Evolutionary conservation across 2,797 vertebrate species (phyloP).

Genomic region (Neoniphon sammara): DNA sequence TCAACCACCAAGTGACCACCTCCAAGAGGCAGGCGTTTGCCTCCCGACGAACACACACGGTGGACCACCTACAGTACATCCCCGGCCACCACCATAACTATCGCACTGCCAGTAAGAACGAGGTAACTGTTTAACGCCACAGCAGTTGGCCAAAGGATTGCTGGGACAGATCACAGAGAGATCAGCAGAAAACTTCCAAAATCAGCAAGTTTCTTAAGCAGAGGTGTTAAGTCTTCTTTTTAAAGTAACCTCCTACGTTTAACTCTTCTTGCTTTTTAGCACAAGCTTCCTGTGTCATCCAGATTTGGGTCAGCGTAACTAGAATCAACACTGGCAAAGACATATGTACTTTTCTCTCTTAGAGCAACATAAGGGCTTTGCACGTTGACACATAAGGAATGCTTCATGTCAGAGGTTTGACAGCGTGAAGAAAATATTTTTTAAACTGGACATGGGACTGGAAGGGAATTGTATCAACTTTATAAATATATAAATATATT

Average conservation of each 20-base stretch:
- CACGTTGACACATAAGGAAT: conserved; percentile 67
- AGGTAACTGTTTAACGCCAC: conserved; percentile 94
- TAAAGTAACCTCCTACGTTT: conserved; percentile 56
- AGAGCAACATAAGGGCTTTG: conserved; percentile 83
- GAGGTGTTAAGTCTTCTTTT: conserved; percentile 46
- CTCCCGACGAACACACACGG: conserved; percentile 94
- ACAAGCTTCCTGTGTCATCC: conserved; percentile 74
- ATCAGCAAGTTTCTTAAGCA: conserved; percentile 38
- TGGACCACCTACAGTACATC: conserved; percentile 96
- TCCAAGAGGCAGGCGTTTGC: conserved; percentile 97
- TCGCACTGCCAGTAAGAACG: conserved; percentile 96
- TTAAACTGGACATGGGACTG: conserved; percentile 64
- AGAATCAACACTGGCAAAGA: conserved; percentile 62
- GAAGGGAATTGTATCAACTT: conserved; percentile 73
- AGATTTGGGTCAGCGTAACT: conserved; percentile 60
- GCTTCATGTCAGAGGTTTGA: conserved; percentile 59
- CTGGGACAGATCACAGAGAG: conserved; percentile 18
- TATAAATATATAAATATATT: conserved; percentile 80
- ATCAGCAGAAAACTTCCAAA: conserved; percentile 21
- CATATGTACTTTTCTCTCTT: conserved; percentile 62
- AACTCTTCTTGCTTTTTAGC: conserved; percentile 75
- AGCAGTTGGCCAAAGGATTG: conserved; percentile 15
- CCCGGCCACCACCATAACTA: conserved; percentile 92
- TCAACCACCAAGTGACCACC: conserved; percentile 84
- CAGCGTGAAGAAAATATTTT: conserved; percentile 71